Evolutionary conservation across 2,113 vertebrate species (phyloP).

Genomic region (Oreotrochilus melanogaster): DNA sequence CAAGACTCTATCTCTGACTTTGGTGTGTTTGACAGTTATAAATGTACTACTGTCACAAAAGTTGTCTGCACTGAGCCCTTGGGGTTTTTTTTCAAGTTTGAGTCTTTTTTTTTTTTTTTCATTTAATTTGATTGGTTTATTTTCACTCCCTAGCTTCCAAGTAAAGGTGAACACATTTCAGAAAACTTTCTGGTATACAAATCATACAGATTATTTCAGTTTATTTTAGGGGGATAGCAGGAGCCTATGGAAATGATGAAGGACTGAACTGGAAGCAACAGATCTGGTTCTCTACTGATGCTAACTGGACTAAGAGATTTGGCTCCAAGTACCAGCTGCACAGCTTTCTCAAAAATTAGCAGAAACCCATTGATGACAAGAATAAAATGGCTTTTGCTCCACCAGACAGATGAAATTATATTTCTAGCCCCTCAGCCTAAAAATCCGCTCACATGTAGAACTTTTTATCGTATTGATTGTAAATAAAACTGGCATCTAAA

Average conservation of each 20-base stretch:
- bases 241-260: neutral
- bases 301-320: neutral
- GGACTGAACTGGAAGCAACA: neutral
- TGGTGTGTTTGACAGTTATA: neutral
- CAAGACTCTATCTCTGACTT: neutral
- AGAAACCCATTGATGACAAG: neutral
- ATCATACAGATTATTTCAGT: neutral
- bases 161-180: neutral
- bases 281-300: neutral
- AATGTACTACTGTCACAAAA: neutral
- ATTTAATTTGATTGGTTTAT: too few relatives aligned
- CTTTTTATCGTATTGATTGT: neutral
- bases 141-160: neutral
- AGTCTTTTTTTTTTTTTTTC: too few relatives aligned
- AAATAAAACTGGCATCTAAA: neutral
- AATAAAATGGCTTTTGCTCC: neutral
- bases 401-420: neutral
- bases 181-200: neutral
- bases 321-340: neutral
- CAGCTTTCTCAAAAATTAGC: neutral
- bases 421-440: neutral
- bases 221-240: neutral
- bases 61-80: neutral
- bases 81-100: too few relatives aligned
- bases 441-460: neutral